phyloP scores from a whole-genome alignment of 2,888 invertebrate species.

The Agonopterix arenella region DNA sequence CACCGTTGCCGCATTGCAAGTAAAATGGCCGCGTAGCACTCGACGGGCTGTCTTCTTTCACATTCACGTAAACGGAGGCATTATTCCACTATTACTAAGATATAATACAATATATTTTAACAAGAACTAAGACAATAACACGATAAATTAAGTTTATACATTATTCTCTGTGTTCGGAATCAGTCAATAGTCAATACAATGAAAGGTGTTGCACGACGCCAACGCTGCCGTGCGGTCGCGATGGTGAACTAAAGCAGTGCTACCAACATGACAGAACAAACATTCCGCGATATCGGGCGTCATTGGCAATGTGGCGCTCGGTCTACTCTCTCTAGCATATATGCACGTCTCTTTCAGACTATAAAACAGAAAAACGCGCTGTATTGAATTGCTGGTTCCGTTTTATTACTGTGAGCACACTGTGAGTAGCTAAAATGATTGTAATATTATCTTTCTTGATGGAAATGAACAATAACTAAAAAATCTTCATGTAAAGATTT shows the following conservation, averaged over 20 bases:
- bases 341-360: constrained; percentile 35
- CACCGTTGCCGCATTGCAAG: constrained; percentile 84
- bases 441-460: too few species aligned
- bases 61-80: constrained; percentile 72
- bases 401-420: too few species aligned
- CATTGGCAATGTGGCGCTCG: constrained; percentile 67
- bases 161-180: constrained; percentile 78
- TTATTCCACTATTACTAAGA: constrained; percentile 73
- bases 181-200: constrained; percentile 85
- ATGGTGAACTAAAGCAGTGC: constrained; percentile 69
- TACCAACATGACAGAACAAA: constrained; percentile 55
- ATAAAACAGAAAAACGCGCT: too few species aligned
- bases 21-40: constrained; percentile 83
- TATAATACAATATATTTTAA: constrained; percentile 67
- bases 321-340: constrained; percentile 42
- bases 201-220: constrained; percentile 83
- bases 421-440: too few species aligned
- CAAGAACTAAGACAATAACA: constrained; percentile 72
- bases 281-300: constrained; percentile 67
- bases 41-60: constrained; percentile 71
- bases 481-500: too few species aligned
- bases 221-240: constrained; percentile 77
- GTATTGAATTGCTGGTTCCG: too few species aligned
- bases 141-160: constrained; percentile 81
- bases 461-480: too few species aligned